Evolutionary conservation across 2,797 vertebrate genomes (phyloP).

Genomic region (Chelidonichthys spinosus): DNA sequence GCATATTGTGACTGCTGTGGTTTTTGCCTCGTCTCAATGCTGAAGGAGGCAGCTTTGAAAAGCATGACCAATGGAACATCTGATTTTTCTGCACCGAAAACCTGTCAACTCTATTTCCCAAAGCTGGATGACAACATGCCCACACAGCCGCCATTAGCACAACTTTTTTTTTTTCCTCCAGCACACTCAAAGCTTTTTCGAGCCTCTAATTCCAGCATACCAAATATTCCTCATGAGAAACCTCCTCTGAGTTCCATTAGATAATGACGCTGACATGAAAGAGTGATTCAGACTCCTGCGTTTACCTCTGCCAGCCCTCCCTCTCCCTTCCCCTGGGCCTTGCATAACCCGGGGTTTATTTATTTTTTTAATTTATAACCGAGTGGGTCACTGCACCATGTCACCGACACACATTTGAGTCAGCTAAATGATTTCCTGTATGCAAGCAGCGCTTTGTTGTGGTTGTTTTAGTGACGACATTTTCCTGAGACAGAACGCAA

Average conservation of each 20-base stretch:
- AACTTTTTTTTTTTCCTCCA: not conserved
- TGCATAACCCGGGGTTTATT: conserved; percentile 39
- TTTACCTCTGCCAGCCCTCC: conserved; percentile 16
- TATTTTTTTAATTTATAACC: conserved; percentile 19
- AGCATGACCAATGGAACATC: conserved; percentile 46
- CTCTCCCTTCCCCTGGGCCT: not conserved
- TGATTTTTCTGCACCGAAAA: conserved; percentile 19
- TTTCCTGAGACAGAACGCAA: conserved; percentile 61
- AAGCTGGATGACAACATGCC: conserved; percentile 31
- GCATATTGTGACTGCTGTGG: not conserved
- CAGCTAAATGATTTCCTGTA: conserved; percentile 60
- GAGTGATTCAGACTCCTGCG: conserved; percentile 51
- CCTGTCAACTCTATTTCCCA: conserved; percentile 32
- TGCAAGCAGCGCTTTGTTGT: conserved; percentile 62
- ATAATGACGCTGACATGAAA: conserved; percentile 54
- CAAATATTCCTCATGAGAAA: conserved; percentile 27
- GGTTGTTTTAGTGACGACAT: conserved; percentile 52
- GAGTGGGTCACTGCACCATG: conserved; percentile 37
- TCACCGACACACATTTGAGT: conserved; percentile 64
- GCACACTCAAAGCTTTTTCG: conserved; percentile 1
- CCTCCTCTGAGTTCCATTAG: conserved; percentile 58
- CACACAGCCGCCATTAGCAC: conserved; percentile 32
- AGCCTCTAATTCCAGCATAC: conserved; percentile 27
- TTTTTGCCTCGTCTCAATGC: not conserved
- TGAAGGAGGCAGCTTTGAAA: conserved; percentile 19